Percentiles rank a stretch among this genome's conserved stretches.
These are phyloP conservation scores for Nipponia nippon DNA, from an alignment of 2,113 vertebrate species.

Conservation along the genomic window DNA sequence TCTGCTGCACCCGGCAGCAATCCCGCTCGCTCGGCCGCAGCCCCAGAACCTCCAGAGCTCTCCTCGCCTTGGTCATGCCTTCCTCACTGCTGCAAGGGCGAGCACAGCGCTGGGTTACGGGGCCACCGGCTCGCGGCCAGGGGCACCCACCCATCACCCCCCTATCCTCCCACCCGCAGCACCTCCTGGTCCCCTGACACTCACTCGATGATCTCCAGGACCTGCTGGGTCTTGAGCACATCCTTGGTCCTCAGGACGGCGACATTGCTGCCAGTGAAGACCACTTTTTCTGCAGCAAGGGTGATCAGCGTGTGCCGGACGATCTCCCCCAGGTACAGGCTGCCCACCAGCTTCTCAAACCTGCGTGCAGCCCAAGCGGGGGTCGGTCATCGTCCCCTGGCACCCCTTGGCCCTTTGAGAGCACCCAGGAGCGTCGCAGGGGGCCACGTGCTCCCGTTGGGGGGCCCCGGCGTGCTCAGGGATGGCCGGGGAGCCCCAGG, in stretches of 20 bases:
- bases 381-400: background rate
- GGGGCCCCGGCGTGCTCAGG: background rate
- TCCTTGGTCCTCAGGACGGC: conserved; percentile 36
- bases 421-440: background rate
- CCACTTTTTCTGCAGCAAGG: conserved; percentile 60
- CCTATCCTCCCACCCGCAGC: background rate
- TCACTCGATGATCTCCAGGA: conserved; percentile 80
- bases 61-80: background rate
- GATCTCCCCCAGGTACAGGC: conserved; percentile 82
- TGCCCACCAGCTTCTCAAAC: conserved; percentile 89
- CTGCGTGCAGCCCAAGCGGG: conserved; percentile 16
- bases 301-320: conserved; percentile 68
- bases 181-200: background rate
- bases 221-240: conserved; percentile 64
- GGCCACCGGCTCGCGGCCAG: fast-evolving
- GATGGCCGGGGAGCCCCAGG: background rate
- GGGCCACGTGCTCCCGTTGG: background rate
- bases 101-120: background rate
- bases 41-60: conserved; percentile 66
- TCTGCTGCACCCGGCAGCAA: conserved; percentile 57
- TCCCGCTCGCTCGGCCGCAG: conserved; percentile 62
- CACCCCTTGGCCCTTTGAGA: background rate
- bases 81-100: conserved; percentile 20
- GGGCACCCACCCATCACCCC: background rate
- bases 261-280: conserved; percentile 66